Evolutionary conservation across 1,140 invertebrate genomes (phyloP).

Genomic region (Drosophila pallidifrons): DNA sequence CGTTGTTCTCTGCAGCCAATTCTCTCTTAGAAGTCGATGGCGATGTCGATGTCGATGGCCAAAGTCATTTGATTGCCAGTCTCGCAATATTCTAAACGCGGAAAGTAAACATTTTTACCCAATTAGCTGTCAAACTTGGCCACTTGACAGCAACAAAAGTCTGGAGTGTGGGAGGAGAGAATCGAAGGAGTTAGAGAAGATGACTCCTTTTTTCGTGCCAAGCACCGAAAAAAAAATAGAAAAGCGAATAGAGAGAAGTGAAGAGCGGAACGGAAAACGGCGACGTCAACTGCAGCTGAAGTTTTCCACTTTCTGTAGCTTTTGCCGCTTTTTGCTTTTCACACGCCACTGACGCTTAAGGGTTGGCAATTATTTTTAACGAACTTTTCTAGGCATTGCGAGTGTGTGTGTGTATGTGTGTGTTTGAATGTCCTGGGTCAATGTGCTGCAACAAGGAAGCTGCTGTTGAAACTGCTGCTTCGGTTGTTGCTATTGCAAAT

Average conservation of each 20-base stretch:
- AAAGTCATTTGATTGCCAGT: constrained; percentile 24
- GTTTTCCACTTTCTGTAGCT: constrained; percentile 13
- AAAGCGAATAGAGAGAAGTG: constrained; percentile 26
- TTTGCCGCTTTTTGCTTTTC: constrained; percentile 30
- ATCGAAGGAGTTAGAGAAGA: background rate
- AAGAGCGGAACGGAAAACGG: constrained; percentile 9
- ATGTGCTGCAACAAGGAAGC: constrained; percentile 43
- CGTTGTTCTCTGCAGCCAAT: constrained; percentile 10
- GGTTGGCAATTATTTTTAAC: constrained; percentile 77
- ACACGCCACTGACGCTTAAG: constrained; percentile 28
- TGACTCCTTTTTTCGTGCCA: constrained; percentile 9
- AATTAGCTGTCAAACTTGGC: constrained; percentile 64
- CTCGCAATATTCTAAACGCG: constrained; percentile 3
- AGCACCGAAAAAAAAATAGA: constrained; percentile 7
- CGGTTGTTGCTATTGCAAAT: background rate
- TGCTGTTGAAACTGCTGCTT: background rate
- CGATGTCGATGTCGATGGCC: background rate
- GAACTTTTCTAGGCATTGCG: constrained; percentile 36
- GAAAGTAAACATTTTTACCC: constrained; percentile 61
- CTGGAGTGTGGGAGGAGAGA: background rate
- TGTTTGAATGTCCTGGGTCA: constrained; percentile 56
- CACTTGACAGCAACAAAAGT: constrained; percentile 23
- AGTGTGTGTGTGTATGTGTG: constrained; percentile 12
- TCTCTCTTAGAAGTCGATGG: background rate
- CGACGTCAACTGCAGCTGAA: constrained; percentile 26